phyloP scores from a whole-genome alignment of 2,888 invertebrate species.

The Rhimphoctona megacephalus region DNA sequence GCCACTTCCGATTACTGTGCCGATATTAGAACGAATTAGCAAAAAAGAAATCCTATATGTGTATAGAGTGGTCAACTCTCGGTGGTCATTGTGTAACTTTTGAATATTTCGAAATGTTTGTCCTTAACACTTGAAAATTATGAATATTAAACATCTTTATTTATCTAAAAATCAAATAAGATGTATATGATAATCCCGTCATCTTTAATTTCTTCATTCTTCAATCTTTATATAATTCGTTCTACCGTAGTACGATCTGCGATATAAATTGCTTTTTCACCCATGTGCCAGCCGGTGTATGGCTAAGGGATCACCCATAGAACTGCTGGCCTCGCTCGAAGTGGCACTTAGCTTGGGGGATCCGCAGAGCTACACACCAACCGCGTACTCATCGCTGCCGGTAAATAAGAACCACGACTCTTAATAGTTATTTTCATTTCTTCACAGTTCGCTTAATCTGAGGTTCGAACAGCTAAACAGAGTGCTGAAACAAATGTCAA shows the following conservation, averaged over 20 bases:
- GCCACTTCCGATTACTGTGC: too few species aligned
- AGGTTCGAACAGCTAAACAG: conserved; percentile 68
- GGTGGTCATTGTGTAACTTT: too few species aligned
- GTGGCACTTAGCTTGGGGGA: too few species aligned
- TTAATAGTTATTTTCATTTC: neutral
- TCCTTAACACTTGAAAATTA: too few species aligned
- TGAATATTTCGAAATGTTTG: too few species aligned
- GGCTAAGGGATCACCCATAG: too few species aligned
- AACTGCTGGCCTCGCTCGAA: too few species aligned
- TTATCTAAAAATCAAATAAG: neutral
- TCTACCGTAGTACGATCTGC: neutral
- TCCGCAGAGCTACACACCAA: neutral
- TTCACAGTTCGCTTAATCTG: conserved; percentile 40
- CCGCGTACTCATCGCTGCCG: neutral
- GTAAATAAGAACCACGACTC: neutral
- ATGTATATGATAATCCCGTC: neutral
- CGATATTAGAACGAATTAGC: too few species aligned
- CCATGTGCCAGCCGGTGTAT: too few species aligned
- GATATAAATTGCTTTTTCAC: neutral
- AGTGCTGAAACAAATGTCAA: conserved; percentile 68
- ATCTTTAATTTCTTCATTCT: neutral
- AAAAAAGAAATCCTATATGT: too few species aligned
- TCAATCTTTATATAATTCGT: too few species aligned
- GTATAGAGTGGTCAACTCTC: too few species aligned
- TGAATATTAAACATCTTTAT: neutral